Evolutionary conservation across 2,888 invertebrate species (phyloP).

Genomic region (Drosophila nr. medialis): DNA sequence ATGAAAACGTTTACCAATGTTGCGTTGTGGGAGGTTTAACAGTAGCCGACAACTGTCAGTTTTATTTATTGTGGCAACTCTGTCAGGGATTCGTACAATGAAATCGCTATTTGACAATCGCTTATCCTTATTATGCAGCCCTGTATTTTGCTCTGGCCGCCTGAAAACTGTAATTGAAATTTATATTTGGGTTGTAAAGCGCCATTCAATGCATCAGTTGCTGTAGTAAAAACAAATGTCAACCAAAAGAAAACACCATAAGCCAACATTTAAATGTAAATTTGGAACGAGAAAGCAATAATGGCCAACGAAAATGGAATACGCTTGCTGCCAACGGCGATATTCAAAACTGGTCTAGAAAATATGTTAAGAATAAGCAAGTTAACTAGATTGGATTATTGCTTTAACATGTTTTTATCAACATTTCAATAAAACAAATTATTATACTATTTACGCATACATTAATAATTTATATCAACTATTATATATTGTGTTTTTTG

Average conservation of each 20-base stretch:
- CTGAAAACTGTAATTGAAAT: conserved; percentile 36
- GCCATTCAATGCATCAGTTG: conserved; percentile 6
- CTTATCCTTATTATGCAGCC: conserved; percentile 30
- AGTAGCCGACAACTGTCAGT: conserved; percentile 34
- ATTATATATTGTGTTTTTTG: too few species aligned
- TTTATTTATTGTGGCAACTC: conserved; percentile 36
- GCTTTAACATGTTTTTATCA: too few species aligned
- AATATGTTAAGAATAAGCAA: not conserved
- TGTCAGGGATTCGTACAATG: conserved; percentile 12
- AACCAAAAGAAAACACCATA: not conserved
- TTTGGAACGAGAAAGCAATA: not conserved
- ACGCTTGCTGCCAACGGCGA: not conserved
- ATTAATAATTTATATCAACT: too few species aligned
- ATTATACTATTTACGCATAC: too few species aligned
- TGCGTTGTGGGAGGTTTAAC: conserved; percentile 1
- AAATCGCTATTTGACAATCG: conserved; percentile 28
- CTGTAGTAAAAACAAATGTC: not conserved
- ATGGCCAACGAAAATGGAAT: not conserved
- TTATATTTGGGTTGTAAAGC: conserved; percentile 9
- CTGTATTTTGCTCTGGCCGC: not conserved
- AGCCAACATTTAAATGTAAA: not conserved
- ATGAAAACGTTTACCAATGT: conserved; percentile 26
- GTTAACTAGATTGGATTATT: not conserved
- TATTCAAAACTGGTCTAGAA: not conserved
- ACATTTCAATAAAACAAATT: too few species aligned